Conservation (phyloP, 2,797 vertebrate species). For the Crenichthys baileyi region DNA sequence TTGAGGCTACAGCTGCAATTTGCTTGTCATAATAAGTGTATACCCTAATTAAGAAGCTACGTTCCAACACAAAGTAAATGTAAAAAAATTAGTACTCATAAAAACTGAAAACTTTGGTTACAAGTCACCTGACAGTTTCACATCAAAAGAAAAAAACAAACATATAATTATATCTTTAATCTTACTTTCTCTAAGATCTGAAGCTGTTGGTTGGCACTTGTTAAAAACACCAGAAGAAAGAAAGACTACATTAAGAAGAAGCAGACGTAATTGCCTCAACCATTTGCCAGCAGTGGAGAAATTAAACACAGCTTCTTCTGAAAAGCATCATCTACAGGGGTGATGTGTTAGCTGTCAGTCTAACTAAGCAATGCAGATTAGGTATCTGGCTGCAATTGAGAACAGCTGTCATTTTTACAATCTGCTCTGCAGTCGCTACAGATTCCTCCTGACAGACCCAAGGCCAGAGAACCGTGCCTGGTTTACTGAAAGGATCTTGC, state of each 20-base stretch:
- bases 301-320: conserved; percentile 3
- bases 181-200: not conserved
- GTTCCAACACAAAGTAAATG: not conserved
- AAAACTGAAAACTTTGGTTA: not conserved
- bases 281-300: conserved; percentile 26
- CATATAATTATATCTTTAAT: conserved; percentile 1
- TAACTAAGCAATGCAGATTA: conserved; percentile 47
- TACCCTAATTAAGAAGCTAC: not conserved
- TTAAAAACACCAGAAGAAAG: not conserved
- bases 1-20: not conserved
- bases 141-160: not conserved
- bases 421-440: conserved; percentile 49
- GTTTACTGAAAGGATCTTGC: conserved; percentile 57
- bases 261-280: not conserved
- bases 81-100: not conserved
- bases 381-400: conserved; percentile 48
- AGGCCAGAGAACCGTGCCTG: conserved; percentile 53
- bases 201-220: not conserved
- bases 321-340: conserved; percentile 22
- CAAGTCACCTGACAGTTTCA: not conserved
- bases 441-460: conserved; percentile 52
- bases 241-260: not conserved
- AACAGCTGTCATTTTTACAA: conserved; percentile 48
- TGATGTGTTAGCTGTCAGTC: conserved; percentile 52
- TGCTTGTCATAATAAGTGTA: not conserved